Base-by-base conservation (phyloP, 1,140 invertebrate genomes). In the Drepana arcuata region DNA sequence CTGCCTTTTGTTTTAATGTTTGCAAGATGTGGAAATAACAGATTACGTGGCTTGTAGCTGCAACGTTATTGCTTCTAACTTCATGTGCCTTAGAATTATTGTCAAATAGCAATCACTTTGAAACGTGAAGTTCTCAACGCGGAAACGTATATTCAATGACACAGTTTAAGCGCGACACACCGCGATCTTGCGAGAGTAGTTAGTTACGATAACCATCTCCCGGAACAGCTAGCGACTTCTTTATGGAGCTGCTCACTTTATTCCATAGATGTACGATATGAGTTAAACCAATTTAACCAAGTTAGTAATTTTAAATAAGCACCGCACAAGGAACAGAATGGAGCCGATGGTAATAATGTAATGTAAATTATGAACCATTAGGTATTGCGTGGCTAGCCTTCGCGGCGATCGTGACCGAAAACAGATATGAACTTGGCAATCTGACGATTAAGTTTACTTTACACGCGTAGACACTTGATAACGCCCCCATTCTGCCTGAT, bases 191-290 rank as follows among this genome's bases (percentile, higher is more conserved):
- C 49, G 62, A 66, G 69, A 71, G 57, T 66, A 71, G 57, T 66
- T 67, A 61, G 64, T 74, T 72, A 71, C 23, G 14, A 75, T 77
- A 67, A 67, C 38, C 55, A 78, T 78, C 73, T 59, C 49, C 45
- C 26, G 40, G 41, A 48, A 57, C 56, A 53, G 42, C 36, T 37
- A 39, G 31, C 37, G 43, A 48, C 51, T 73, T 73, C 71, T 79
- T 79, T 79, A 79, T 66, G 59, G 50, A 50, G 56, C 53, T 52
- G 48, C 61, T 59, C 55, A 66, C 59, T 61, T 58, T 53, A 53
- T 61, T 68, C 53, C 57, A 53, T 38, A 59, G 62, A 71, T 61
- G 43, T 57, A 70, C 52, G 53, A 63, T 66, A 67, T 31, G 44
- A 16, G 36, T 48, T 53, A 55, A 58, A 63, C 51, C 42, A 55